Evolutionary conservation across 2,113 vertebrate species (phyloP).

Genomic region (human (Homo sapiens)): DNA sequence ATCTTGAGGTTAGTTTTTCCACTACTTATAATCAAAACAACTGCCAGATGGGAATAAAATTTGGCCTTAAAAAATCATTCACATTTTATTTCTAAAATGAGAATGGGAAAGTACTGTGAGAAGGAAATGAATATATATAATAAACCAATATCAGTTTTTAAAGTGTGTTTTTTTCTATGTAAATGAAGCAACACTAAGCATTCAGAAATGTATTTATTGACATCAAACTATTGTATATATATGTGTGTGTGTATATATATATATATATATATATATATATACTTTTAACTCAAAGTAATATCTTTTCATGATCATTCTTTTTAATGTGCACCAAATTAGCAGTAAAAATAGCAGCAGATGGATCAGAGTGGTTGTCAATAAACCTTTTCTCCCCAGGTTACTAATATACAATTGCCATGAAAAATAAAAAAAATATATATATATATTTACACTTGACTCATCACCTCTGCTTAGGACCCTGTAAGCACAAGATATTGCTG

Average conservation of each 20-base stretch:
- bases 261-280: neutral
- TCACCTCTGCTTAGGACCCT: neutral
- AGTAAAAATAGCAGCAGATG: constrained; percentile 33
- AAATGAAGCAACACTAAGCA: neutral
- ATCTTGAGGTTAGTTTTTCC: neutral
- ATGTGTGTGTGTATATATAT: no score
- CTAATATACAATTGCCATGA: constrained; percentile 15
- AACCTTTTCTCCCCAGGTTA: neutral
- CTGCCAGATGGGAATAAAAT: neutral
- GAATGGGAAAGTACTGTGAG: neutral
- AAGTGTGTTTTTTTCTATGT: neutral
- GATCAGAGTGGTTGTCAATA: neutral
- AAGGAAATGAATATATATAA: neutral
- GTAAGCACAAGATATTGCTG: constrained; percentile 1
- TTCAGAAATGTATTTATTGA: constrained; percentile 5
- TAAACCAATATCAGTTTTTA: constrained; percentile 14
- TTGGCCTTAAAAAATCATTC: constrained; percentile 7
- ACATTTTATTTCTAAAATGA: constrained; percentile 40
- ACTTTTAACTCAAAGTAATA: neutral
- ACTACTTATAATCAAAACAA: neutral
- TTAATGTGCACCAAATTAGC: neutral
- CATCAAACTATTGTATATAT: neutral
- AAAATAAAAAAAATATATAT: neutral
- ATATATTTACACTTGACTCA: neutral
- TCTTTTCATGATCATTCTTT: constrained; percentile 16